Percentiles rank a stretch among this genome's conserved stretches.
These are phyloP conservation scores for Colistium nudipinnis DNA, from an alignment of 2,113 vertebrate species.

Conservation along the genomic window DNA sequence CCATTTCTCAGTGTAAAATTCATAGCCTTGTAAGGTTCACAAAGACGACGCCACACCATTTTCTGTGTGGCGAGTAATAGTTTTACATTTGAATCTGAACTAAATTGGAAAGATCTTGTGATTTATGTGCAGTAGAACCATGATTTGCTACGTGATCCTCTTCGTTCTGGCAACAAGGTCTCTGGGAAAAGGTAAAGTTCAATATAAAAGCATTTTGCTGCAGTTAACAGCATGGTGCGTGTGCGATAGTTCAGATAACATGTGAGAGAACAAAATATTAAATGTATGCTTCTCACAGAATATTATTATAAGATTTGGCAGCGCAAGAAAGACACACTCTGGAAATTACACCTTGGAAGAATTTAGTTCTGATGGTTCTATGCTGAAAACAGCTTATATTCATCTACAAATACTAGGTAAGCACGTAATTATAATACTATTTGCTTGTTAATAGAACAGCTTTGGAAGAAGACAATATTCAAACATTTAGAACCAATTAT, in stretches of 20 bases:
- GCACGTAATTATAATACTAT: neutral
- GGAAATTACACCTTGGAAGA: conserved; percentile 28
- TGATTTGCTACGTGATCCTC: conserved; percentile 23
- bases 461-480: neutral
- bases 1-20: too few relatives aligned
- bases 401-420: conserved; percentile 46
- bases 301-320: neutral
- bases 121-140: conserved; percentile 28
- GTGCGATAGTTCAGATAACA: neutral
- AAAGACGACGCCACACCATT: too few relatives aligned
- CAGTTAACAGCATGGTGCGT: too few relatives aligned
- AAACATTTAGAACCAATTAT: too few relatives aligned
- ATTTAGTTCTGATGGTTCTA: fast-evolving
- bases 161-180: conserved; percentile 1
- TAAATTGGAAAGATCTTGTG: too few relatives aligned
- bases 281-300: neutral
- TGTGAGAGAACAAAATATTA: neutral
- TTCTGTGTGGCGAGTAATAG: too few relatives aligned
- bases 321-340: conserved; percentile 31
- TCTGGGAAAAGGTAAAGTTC: conserved; percentile 26
- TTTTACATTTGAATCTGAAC: too few relatives aligned
- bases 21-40: too few relatives aligned
- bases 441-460: neutral
- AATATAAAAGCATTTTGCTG: conserved; percentile 14
- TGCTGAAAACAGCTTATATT: neutral